Percentiles rank a stretch among this genome's conserved stretches.
These are phyloP conservation scores for Aplysia californica DNA, from an alignment of 1,140 invertebrate species.

Conservation along the genomic window DNA sequence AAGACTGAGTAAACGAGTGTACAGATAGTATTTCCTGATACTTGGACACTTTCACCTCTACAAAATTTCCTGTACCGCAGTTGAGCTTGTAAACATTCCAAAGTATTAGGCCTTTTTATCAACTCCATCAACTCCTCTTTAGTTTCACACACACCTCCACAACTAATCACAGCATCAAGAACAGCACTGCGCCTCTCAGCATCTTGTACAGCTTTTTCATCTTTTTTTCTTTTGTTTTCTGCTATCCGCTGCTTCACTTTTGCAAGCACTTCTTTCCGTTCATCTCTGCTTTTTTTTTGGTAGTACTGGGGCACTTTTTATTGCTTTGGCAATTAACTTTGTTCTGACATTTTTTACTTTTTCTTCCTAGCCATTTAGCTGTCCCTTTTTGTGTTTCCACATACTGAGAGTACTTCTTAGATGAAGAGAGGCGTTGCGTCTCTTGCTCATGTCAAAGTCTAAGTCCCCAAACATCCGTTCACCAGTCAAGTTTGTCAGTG, in stretches of 20 bases:
- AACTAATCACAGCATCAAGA: background rate
- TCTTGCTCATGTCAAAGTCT: slow-evolving; percentile 29
- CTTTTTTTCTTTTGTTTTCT: background rate
- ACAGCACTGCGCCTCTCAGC: background rate
- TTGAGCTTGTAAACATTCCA: background rate
- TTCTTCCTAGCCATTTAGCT: background rate
- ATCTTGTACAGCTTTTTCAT: background rate
- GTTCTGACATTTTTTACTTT: background rate
- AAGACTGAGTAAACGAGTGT: background rate
- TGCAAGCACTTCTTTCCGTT: background rate
- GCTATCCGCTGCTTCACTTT: background rate
- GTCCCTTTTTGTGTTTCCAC: slow-evolving; percentile 18
- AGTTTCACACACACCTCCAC: background rate
- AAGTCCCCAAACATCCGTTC: slow-evolving; percentile 33
- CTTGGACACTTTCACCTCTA: background rate
- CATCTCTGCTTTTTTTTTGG: background rate
- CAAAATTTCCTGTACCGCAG: background rate
- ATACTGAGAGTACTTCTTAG: slow-evolving; percentile 16
- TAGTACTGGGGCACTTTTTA: background rate
- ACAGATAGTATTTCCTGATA: background rate
- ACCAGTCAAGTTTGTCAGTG: slow-evolving; percentile 31
- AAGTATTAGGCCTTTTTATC: background rate
- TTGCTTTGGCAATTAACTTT: background rate
- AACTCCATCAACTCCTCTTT: background rate
- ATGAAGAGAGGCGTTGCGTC: slow-evolving; percentile 29